Conservation (phyloP, 2,888 invertebrate species). For the Pelosia muscerda region DNA sequence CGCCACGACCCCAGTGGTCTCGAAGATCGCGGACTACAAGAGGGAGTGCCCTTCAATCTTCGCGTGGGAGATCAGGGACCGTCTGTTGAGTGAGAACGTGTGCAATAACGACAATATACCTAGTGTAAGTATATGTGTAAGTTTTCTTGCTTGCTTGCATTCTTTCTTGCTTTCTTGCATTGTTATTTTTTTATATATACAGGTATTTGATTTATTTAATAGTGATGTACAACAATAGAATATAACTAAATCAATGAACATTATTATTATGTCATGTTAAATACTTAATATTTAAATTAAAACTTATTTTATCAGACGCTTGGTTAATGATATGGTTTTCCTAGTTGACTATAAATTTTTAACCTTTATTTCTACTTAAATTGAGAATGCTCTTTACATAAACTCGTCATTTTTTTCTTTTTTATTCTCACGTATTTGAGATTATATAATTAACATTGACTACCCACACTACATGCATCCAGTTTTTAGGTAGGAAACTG, state of each 20-base stretch:
- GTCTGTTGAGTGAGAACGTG: conserved; percentile 96
- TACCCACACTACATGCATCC: no score
- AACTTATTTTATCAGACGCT: background rate
- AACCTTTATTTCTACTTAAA: no score
- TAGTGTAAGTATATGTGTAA: conserved; percentile 93
- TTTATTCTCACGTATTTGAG: no score
- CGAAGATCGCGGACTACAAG: conserved; percentile 98
- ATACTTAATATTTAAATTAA: background rate
- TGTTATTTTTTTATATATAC: background rate
- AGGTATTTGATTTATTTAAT: background rate
- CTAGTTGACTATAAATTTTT: no score
- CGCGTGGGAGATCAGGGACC: conserved; percentile 99
- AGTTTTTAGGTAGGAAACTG: no score
- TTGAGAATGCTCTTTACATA: no score
- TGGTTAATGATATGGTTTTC: no score
- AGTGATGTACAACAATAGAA: background rate
- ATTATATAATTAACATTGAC: no score
- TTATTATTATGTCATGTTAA: background rate
- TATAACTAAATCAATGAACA: background rate
- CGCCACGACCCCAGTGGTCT: conserved; percentile 97
- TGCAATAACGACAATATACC: conserved; percentile 99
- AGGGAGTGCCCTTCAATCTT: conserved; percentile 99
- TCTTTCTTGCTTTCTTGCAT: background rate
- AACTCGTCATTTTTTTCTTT: no score
- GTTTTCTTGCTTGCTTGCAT: background rate